Conservation (phyloP, 2,113 vertebrate genomes). For the Nothobranchius furzeri region DNA sequence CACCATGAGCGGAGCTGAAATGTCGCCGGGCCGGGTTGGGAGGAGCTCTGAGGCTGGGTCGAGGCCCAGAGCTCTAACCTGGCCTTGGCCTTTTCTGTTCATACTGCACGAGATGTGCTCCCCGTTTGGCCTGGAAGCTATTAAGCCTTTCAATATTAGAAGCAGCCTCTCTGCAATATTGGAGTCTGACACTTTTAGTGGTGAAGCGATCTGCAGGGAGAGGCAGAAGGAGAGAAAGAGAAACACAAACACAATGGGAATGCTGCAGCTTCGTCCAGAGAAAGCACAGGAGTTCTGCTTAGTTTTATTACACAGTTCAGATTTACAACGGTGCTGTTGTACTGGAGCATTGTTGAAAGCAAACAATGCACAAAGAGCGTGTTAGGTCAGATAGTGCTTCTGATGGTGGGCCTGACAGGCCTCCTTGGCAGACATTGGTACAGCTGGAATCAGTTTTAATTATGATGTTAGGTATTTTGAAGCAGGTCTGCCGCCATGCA, state of each 20-base stretch:
- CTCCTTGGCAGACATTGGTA: slow-evolving; percentile 36
- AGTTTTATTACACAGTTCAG: no score
- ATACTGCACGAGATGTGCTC: slow-evolving; percentile 36
- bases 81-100: slow-evolving; percentile 16
- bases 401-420: slow-evolving; percentile 27
- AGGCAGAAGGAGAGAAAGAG: slow-evolving; percentile 3
- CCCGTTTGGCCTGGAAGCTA: slow-evolving; percentile 66
- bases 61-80: slow-evolving; percentile 12
- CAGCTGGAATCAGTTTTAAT: slow-evolving; percentile 49
- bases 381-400: slow-evolving; percentile 36
- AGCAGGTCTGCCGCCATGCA: slow-evolving; percentile 38
- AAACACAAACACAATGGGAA: slow-evolving; percentile 52
- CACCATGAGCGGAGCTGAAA: not conserved
- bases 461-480: slow-evolving; percentile 36
- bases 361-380: slow-evolving; percentile 64
- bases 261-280: slow-evolving; percentile 20
- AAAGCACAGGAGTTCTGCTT: slow-evolving; percentile 24
- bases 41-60: slow-evolving; percentile 30
- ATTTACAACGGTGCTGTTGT: slow-evolving; percentile 42
- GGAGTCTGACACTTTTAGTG: slow-evolving; percentile 77
- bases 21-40: slow-evolving; percentile 3
- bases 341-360: slow-evolving; percentile 45
- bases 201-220: slow-evolving; percentile 37
- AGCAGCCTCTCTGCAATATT: slow-evolving; percentile 60
- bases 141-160: slow-evolving; percentile 61